Conservation (phyloP, 2,113 vertebrate genomes). For the Gymnorhina tibicen region DNA sequence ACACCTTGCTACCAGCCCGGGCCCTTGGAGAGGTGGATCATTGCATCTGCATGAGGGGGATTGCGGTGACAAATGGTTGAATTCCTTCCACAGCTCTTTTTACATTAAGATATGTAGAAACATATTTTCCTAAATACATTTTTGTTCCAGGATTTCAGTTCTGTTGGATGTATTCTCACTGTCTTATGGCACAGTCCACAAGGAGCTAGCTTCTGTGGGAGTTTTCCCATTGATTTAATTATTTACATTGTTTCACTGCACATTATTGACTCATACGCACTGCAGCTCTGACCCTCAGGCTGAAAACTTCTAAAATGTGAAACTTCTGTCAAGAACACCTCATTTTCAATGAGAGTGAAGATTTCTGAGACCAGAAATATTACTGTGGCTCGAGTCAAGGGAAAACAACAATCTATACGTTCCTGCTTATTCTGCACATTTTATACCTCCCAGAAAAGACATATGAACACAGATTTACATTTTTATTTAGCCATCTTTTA, state of each 20-base stretch:
- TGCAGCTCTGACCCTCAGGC: neutral
- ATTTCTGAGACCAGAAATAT: neutral
- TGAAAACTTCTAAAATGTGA: neutral
- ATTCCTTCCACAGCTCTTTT: neutral
- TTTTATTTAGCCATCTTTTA: neutral
- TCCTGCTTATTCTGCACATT: neutral
- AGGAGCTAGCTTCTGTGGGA: neutral
- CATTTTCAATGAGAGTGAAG: neutral
- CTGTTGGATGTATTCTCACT: neutral
- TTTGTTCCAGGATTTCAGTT: neutral
- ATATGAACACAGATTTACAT: neutral
- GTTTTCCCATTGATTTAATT: neutral
- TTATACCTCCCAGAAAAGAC: neutral
- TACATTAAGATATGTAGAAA: neutral
- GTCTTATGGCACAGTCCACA: neutral
- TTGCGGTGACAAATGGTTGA: neutral
- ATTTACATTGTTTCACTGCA: neutral
- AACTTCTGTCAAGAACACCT: neutral
- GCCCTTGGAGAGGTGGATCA: neutral
- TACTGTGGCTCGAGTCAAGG: neutral
- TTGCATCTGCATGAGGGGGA: neutral
- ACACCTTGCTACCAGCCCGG: neutral
- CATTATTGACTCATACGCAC: neutral
- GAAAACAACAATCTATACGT: neutral
- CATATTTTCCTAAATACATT: neutral